These are phyloP conservation scores for Coilia nasus DNA, from an alignment of 2,797 vertebrate genomes.

Conservation along the genomic window DNA sequence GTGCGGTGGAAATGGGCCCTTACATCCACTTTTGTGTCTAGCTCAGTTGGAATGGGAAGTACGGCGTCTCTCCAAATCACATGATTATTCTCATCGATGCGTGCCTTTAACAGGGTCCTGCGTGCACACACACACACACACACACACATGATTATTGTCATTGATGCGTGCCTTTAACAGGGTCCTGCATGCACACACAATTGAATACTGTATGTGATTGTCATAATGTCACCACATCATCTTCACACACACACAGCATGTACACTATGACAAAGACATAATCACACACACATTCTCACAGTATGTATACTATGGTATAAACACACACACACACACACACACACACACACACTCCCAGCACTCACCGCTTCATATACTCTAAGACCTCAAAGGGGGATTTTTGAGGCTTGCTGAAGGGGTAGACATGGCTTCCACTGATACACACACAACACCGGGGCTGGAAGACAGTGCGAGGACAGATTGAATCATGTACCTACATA, in stretches of 20 bases:
- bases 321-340: background rate
- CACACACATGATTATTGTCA: too few species aligned
- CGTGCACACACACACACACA: too few species aligned
- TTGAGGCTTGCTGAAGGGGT: accelerated
- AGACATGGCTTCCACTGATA: conserved; percentile 57
- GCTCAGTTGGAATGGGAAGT: conserved; percentile 53
- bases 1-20: too few species aligned
- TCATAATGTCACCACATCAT: background rate
- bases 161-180: accelerated
- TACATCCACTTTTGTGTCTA: conserved; percentile 56
- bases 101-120: conserved; percentile 10
- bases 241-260: too few species aligned
- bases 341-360: conserved; percentile 19
- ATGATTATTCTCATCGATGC: conserved; percentile 59
- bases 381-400: accelerated
- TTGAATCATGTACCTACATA: background rate
- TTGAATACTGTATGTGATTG: background rate
- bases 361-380: conserved; percentile 17
- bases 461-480: conserved; percentile 14
- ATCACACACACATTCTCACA: background rate
- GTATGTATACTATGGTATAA: too few species aligned
- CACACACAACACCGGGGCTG: conserved; percentile 71
- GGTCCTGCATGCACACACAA: conserved; percentile 44
- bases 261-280: background rate
- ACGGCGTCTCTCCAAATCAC: conserved; percentile 51